These are phyloP conservation scores for Xiphias gladius DNA, from an alignment of 2,113 vertebrate genomes.

Conservation along the genomic window DNA sequence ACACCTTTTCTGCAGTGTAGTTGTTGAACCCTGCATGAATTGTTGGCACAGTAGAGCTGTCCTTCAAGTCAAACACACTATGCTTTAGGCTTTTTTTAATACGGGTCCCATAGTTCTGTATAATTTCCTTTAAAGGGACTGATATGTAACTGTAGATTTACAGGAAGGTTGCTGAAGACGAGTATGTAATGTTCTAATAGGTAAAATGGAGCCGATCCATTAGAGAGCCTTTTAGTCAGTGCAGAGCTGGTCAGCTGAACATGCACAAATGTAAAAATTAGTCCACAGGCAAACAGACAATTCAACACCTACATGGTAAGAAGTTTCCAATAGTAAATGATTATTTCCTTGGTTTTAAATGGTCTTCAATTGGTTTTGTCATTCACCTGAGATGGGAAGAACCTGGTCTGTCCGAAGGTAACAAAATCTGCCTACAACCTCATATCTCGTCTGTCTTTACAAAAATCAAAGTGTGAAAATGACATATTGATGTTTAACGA, in stretches of 20 bases:
- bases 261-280: neutral
- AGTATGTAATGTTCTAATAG: neutral
- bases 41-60: neutral
- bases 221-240: neutral
- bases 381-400: no score
- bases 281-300: neutral
- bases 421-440: neutral
- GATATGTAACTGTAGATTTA: neutral
- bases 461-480: neutral
- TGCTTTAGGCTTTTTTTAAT: no score
- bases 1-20: slow-evolving; percentile 33
- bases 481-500: neutral
- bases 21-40: slow-evolving; percentile 52
- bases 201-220: neutral
- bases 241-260: neutral
- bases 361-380: no score
- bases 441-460: neutral
- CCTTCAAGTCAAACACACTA: neutral
- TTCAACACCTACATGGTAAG: neutral
- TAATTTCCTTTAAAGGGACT: neutral
- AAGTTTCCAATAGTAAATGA: neutral
- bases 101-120: neutral
- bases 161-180: neutral
- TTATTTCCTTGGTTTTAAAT: no score
- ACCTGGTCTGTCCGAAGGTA: no score